Evolutionary conservation across 2,113 vertebrate genomes (phyloP).

Genomic region (Paramormyrops kingsleyae): DNA sequence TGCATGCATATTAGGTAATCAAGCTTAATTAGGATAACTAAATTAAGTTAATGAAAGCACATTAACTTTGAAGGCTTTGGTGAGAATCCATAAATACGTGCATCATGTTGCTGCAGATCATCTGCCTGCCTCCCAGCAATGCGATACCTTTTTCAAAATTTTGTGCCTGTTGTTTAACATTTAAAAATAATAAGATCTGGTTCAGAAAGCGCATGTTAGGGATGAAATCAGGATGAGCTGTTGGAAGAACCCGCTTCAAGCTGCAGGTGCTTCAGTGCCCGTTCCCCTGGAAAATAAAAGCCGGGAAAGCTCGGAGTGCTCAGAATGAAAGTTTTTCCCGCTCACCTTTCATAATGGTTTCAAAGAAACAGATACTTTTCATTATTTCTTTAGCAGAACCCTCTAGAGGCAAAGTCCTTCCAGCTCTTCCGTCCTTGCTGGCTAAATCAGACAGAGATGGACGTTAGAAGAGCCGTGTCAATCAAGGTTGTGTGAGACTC

Average conservation of each 20-base stretch:
- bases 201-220: not conserved
- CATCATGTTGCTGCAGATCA: not conserved
- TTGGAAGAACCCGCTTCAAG: not conserved
- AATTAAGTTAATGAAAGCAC: conserved; percentile 6
- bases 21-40: conserved; percentile 1
- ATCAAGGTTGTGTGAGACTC: not conserved
- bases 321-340: not conserved
- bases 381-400: not conserved
- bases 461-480: not conserved
- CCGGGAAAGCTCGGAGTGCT: not conserved
- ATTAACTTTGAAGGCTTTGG: not conserved
- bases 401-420: not conserved
- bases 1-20: not conserved
- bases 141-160: not conserved
- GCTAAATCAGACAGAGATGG: not conserved
- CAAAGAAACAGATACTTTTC: not conserved
- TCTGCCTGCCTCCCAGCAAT: not conserved
- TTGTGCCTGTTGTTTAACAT: not conserved
- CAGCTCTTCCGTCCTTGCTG: not conserved
- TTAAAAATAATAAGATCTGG: not conserved
- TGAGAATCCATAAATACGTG: not conserved
- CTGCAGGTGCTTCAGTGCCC: not conserved
- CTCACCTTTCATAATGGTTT: not conserved
- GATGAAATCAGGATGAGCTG: not conserved
- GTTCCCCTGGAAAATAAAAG: not conserved